Conservation (phyloP, 2,797 vertebrate species). For the Eptatretus atami region DNA sequence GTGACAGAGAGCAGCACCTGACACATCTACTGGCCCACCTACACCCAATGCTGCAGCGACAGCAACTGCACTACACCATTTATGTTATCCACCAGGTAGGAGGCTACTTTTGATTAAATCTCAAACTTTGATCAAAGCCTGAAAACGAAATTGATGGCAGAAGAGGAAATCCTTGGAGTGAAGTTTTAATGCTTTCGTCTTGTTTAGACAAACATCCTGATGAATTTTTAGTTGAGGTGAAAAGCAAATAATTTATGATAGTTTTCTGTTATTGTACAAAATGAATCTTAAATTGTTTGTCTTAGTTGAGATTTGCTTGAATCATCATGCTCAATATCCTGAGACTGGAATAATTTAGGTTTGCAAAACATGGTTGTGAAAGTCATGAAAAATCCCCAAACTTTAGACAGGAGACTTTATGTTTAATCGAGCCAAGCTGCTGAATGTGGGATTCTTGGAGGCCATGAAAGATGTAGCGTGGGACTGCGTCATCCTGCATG, state of each 20-base stretch:
- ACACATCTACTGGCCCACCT: constrained; percentile 55
- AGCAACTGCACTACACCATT: constrained; percentile 63
- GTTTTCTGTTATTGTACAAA: too few species aligned
- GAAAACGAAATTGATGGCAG: too few species aligned
- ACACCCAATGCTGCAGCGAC: constrained; percentile 67
- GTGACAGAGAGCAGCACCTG: constrained; percentile 53
- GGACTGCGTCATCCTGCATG: constrained; percentile 89
- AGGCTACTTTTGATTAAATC: not conserved
- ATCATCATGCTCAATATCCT: too few species aligned
- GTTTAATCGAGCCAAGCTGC: constrained; percentile 75
- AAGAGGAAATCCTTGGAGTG: too few species aligned
- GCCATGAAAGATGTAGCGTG: constrained; percentile 50
- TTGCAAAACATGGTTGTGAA: too few species aligned
- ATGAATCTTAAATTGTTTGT: too few species aligned
- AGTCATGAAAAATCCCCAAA: not conserved
- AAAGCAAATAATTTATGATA: too few species aligned
- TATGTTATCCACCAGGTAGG: constrained; percentile 76
- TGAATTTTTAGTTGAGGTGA: too few species aligned
- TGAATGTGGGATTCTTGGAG: constrained; percentile 73
- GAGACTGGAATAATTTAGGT: too few species aligned
- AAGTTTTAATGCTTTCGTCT: too few species aligned
- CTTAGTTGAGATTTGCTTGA: too few species aligned
- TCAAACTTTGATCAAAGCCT: not conserved
- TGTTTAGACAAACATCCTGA: too few species aligned
- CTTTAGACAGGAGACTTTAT: constrained; percentile 34